Base-by-base conservation (phyloP, 2,888 invertebrate species). In the Brachypalpus laphriformis region DNA sequence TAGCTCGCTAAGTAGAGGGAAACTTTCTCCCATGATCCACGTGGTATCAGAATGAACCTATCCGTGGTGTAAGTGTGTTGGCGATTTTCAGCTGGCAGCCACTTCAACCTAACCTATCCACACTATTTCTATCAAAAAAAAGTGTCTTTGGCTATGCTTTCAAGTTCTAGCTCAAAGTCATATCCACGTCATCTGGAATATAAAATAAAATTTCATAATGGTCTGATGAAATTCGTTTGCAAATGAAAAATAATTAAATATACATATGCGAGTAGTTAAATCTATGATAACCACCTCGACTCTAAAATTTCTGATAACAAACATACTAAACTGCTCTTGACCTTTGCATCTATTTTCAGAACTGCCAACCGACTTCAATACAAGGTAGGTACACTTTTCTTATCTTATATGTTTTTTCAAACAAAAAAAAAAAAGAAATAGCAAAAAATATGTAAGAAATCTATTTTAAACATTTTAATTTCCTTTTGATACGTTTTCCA, bases 321-420 rank as follows among this genome's bases (percentile, higher is more conserved):
- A n/a, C 11, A 49, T 28, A 49, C 66, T 45, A 61, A 25, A 45
- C n/a, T 40, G 31, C 20, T 77, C 49, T 66, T 61, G 25, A 66
- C 59, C 61, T 70, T 74, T 61, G n/a, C 20, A 7, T 82, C 54
- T 75, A 74, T 57, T 85, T 85, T 76, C 80, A 86, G 86, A 86
- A n/a, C 28, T 72, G 34, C 22, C 76, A 82, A 22, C 20, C 22
- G 68, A 57, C 51, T 66, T 86, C 34, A 76, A 72, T 0, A 63
- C 82, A 66, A 86, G 86, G 86, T 86, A 77, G 14, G 65, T 51
- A 47, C 25, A 3, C 1, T 40, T 14, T 20, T 22, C 25, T 66
- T 76, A 66, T 80, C 56, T 81, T 37, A 14, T 59, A 37, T 59
- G 25, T 63, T 54, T 20, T 76, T 45, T 31, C 4, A n/a, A 47